Evolutionary conservation across 1,140 invertebrate species (phyloP).

Genomic region (Mactra quadrangularis): DNA sequence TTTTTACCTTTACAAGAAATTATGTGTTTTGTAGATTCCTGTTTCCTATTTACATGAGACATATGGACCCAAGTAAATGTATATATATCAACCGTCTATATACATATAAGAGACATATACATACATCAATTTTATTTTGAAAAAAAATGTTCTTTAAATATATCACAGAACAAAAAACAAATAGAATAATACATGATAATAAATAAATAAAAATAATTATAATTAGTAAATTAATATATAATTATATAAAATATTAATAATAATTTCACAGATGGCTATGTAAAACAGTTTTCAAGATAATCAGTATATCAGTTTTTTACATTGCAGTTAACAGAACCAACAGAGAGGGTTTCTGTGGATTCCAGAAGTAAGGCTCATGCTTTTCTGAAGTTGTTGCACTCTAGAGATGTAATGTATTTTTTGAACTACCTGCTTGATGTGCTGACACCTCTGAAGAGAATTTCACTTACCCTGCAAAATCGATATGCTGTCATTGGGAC

Average conservation of each 20-base stretch:
- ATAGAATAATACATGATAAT: too few relatives aligned
- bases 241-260: not conserved
- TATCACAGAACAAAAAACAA: too few relatives aligned
- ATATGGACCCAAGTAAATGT: too few relatives aligned
- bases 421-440: constrained; percentile 9
- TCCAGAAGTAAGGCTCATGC: constrained; percentile 15
- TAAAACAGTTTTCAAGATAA: not conserved
- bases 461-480: constrained; percentile 1
- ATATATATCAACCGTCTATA: too few relatives aligned
- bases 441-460: not conserved
- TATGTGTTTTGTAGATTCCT: too few relatives aligned
- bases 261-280: not conserved
- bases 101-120: too few relatives aligned
- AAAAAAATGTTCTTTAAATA: too few relatives aligned
- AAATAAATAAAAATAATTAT: not conserved
- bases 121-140: too few relatives aligned
- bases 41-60: too few relatives aligned
- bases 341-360: constrained; percentile 16
- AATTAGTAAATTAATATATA: not conserved
- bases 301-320: not conserved
- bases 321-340: constrained; percentile 25
- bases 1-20: too few relatives aligned
- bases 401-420: constrained; percentile 7
- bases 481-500: not conserved
- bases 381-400: constrained; percentile 24